Percentiles rank a stretch among this genome's conserved stretches.
These are phyloP conservation scores for Pandemis heparana DNA, from an alignment of 2,888 invertebrate genomes.

Conservation along the genomic window DNA sequence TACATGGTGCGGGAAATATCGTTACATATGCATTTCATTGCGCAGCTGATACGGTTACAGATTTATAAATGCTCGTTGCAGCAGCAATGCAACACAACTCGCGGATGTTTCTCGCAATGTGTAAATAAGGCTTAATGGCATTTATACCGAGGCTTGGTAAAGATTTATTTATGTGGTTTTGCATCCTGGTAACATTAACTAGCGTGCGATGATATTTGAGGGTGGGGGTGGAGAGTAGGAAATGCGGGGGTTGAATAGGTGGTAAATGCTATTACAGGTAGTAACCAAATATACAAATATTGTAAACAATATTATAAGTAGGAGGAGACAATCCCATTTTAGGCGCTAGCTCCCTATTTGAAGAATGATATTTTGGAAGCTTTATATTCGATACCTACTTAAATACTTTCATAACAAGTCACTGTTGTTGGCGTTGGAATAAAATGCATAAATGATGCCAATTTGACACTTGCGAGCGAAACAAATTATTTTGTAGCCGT, in stretches of 20 bases:
- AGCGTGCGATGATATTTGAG: constrained; percentile 52
- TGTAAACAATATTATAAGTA: background rate
- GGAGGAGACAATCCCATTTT: too few relatives aligned
- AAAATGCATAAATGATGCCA: background rate
- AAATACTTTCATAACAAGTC: too few relatives aligned
- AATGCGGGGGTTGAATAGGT: background rate
- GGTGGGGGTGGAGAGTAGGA: background rate
- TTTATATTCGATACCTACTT: background rate
- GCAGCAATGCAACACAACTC: background rate
- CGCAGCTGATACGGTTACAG: background rate
- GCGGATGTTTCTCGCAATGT: background rate
- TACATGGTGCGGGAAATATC: too few relatives aligned
- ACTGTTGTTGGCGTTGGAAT: background rate
- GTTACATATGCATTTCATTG: background rate
- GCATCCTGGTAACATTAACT: constrained; percentile 67
- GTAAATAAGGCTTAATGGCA: constrained; percentile 16
- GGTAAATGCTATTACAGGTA: background rate
- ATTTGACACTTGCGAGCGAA: background rate
- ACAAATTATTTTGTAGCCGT: background rate
- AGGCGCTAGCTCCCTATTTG: too few relatives aligned
- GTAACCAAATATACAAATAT: background rate
- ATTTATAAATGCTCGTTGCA: background rate
- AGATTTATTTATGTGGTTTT: constrained; percentile 64
- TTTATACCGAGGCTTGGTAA: constrained; percentile 46
- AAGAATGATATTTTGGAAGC: background rate